These are phyloP conservation scores for Philereme transversata DNA, from an alignment of 2,888 invertebrate species.

Conservation along the genomic window DNA sequence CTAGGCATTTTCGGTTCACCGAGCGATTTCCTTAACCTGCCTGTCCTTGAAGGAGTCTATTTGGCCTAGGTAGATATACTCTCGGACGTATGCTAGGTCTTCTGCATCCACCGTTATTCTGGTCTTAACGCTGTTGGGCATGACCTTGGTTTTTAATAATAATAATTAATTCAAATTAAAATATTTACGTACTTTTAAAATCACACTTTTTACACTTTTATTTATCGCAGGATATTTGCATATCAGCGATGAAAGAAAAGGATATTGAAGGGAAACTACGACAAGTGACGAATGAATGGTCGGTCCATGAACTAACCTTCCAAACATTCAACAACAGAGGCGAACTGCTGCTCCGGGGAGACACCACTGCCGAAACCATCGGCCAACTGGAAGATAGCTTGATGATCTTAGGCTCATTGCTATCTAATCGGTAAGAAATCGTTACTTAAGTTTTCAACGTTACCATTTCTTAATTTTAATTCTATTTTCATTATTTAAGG, in stretches of 20 bases:
- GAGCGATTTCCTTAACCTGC: no score
- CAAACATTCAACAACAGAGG: constrained; percentile 98
- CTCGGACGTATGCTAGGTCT: no score
- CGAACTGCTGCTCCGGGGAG: constrained; percentile 94
- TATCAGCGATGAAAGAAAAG: constrained; percentile 98
- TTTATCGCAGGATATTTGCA: constrained; percentile 92
- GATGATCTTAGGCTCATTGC: constrained; percentile 97
- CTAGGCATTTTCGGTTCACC: no score
- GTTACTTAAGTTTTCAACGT: not conserved
- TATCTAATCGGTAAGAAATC: constrained; percentile 90
- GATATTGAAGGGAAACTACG: constrained; percentile 98
- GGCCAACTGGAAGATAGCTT: constrained; percentile 97
- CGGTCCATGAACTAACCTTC: constrained; percentile 95
- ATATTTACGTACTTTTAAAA: no score
- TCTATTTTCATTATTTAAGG: constrained; percentile 59
- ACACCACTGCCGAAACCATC: constrained; percentile 97
- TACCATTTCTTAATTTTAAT: not conserved
- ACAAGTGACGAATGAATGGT: constrained; percentile 98
- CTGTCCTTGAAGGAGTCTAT: no score
- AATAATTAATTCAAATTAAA: no score
- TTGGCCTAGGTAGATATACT: no score
- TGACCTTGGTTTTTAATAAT: no score
- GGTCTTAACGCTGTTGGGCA: no score
- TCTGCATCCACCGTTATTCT: no score
- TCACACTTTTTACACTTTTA: not conserved